phyloP scores from a whole-genome alignment of 2,113 vertebrate genomes.

The Phylloscopus trochiloides region DNA sequence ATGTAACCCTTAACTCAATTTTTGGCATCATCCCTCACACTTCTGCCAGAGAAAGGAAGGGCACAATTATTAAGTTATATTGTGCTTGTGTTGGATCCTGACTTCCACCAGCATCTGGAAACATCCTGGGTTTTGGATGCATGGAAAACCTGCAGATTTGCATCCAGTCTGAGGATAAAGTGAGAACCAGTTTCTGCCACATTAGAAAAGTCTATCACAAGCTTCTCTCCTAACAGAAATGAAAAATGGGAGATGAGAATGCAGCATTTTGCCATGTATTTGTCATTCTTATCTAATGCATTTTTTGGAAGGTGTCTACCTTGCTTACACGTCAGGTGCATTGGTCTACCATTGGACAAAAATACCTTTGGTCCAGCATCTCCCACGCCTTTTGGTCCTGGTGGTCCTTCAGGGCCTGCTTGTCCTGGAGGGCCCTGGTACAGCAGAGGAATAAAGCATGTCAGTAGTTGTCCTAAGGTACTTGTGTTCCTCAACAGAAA shows the following conservation, averaged over 20 bases:
- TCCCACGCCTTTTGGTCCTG: conserved; percentile 78
- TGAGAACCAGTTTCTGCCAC: background rate
- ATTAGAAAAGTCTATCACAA: background rate
- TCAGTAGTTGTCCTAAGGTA: background rate
- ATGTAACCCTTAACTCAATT: background rate
- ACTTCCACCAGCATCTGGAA: background rate
- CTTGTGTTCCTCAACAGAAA: background rate
- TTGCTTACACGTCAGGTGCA: background rate
- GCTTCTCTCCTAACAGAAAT: background rate
- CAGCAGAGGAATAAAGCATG: background rate
- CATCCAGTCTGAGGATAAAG: background rate
- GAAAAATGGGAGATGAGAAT: background rate
- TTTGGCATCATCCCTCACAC: background rate
- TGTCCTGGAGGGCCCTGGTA: conserved; percentile 80
- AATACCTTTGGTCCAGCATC: conserved; percentile 82
- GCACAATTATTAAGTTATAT: background rate
- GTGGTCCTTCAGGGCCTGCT: conserved; percentile 77
- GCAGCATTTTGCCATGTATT: background rate
- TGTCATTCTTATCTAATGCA: background rate
- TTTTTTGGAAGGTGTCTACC: background rate
- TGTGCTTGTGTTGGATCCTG: background rate
- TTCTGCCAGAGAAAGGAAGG: background rate
- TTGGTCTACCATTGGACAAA: background rate
- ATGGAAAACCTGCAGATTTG: background rate
- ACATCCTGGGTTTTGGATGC: background rate